Conservation (phyloP, 2,797 vertebrate genomes). For the Macropodus opercularis region DNA sequence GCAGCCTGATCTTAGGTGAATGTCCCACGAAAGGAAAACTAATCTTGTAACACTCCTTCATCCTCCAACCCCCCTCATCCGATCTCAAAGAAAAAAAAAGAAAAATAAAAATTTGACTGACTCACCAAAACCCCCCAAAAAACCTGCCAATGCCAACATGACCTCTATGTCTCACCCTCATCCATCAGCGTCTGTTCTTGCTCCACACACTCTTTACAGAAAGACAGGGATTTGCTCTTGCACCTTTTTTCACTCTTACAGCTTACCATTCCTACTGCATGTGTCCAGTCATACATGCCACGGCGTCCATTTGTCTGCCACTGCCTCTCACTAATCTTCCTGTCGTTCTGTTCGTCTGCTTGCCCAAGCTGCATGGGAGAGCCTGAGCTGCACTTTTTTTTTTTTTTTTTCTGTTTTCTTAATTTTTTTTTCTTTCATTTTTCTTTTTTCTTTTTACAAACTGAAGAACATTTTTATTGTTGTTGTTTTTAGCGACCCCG, state of each 20-base stretch:
- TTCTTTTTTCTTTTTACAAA: slow-evolving; percentile 27
- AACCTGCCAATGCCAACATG: slow-evolving; percentile 54
- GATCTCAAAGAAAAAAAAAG: slow-evolving; percentile 19
- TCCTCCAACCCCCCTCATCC: slow-evolving; percentile 29
- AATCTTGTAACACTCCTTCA: slow-evolving; percentile 47
- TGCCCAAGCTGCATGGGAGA: slow-evolving; percentile 51
- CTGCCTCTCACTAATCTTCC: slow-evolving; percentile 37
- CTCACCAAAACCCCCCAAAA: slow-evolving; percentile 8
- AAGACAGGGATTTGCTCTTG: slow-evolving; percentile 25
- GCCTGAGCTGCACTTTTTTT: slow-evolving; percentile 46
- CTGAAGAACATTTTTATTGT: slow-evolving; percentile 45
- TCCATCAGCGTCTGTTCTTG: slow-evolving; percentile 43
- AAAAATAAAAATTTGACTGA: slow-evolving; percentile 11
- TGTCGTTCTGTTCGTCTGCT: slow-evolving; percentile 40
- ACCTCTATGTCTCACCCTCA: slow-evolving; percentile 15
- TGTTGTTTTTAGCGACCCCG: slow-evolving; percentile 47
- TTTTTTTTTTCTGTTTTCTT: slow-evolving; percentile 18
- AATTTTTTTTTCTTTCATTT: slow-evolving; percentile 17
- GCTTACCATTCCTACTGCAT: slow-evolving; percentile 57
- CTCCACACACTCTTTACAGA: slow-evolving; percentile 6
- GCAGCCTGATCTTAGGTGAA: slow-evolving; percentile 97
- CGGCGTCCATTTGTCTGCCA: slow-evolving; percentile 17
- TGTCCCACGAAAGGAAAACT: slow-evolving; percentile 62
- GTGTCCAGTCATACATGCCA: slow-evolving; percentile 35
- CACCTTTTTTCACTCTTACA: slow-evolving; percentile 15